Percentiles rank a stretch among this genome's conserved stretches.
These are phyloP conservation scores for Recurvirostra avosetta DNA, from an alignment of 2,113 vertebrate species.

Conservation along the genomic window DNA sequence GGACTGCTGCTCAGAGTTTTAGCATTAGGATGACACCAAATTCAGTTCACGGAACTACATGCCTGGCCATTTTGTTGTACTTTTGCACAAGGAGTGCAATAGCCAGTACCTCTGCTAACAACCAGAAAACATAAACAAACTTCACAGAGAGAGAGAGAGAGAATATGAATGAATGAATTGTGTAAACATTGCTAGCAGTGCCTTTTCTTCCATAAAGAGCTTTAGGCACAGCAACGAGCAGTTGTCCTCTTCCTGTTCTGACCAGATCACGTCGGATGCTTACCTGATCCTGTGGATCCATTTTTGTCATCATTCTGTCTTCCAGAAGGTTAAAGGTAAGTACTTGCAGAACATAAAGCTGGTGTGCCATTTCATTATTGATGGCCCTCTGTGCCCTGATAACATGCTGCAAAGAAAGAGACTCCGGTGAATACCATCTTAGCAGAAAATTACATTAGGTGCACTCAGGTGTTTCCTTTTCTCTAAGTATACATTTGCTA, in stretches of 20 bases:
- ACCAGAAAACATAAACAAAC: not conserved
- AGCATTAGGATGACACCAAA: not conserved
- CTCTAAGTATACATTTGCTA: not conserved
- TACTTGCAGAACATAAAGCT: constrained; percentile 97
- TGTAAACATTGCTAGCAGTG: not conserved
- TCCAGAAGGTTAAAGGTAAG: constrained; percentile 96
- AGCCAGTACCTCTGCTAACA: not conserved
- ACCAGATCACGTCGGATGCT: not conserved
- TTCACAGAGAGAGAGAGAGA: not conserved
- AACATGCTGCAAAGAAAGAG: constrained; percentile 80
- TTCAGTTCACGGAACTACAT: not conserved
- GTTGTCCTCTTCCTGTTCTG: not conserved
- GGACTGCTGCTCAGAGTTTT: not conserved
- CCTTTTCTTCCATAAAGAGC: not conserved
- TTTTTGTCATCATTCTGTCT: constrained; percentile 99
- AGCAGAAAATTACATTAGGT: not conserved
- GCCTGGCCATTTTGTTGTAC: not conserved
- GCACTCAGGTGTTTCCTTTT: not conserved
- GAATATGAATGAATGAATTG: not conserved
- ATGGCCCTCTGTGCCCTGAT: constrained; percentile 90
- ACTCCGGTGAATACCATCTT: not conserved
- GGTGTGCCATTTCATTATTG: constrained; percentile 98
- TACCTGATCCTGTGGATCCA: constrained; percentile 99
- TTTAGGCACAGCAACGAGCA: not conserved
- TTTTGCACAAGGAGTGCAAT: not conserved